These are phyloP conservation scores for Neodiprion pinetum DNA, from an alignment of 1,140 invertebrate genomes.

Conservation along the genomic window DNA sequence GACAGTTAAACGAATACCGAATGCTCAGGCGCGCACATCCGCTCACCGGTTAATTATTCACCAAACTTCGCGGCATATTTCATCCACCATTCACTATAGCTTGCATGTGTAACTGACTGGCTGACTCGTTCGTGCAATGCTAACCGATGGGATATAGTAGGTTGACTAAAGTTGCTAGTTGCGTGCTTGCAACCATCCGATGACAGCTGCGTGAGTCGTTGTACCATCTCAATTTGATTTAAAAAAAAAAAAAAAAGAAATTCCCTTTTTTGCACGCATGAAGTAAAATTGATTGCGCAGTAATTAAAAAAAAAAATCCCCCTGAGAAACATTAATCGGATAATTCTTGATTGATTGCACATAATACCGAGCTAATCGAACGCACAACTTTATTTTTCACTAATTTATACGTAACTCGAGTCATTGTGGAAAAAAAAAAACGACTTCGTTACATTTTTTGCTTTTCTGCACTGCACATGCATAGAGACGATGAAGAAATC, in stretches of 20 bases:
- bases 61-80: neutral
- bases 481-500: neutral
- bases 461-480: neutral
- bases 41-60: constrained; percentile 1
- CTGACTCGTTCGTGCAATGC: neutral
- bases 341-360: no score
- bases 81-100: neutral
- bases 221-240: neutral
- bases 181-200: neutral
- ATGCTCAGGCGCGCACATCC: constrained; percentile 6
- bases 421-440: neutral
- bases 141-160: neutral
- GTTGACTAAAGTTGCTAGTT: neutral
- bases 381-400: no score
- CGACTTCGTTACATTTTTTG: neutral
- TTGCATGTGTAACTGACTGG: neutral
- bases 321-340: no score
- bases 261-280: no score
- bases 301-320: neutral
- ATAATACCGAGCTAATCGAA: no score
- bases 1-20: neutral
- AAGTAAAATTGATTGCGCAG: no score
- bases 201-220: neutral
- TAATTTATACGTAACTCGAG: no score
- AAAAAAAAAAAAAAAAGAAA: neutral